Percentiles rank a stretch among this genome's conserved stretches.
phyloP scores from a whole-genome alignment of 2,113 vertebrate species.

The Eleginops maclovinus region DNA sequence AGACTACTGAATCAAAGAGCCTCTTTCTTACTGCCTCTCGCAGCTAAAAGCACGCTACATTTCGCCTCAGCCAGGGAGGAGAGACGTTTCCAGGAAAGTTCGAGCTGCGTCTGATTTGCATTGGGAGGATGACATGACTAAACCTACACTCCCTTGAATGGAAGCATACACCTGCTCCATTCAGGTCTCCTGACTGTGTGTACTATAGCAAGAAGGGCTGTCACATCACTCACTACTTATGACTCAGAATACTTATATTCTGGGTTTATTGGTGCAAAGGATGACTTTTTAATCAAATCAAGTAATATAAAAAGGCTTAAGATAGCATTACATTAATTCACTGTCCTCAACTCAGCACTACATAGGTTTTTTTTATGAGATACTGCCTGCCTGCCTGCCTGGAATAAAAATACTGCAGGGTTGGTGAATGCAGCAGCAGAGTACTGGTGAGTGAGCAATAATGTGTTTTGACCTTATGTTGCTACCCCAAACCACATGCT shows the following conservation, averaged over 20 bases:
- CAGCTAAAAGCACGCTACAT: constrained; percentile 33
- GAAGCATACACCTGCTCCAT: constrained; percentile 43
- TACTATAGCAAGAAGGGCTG: background rate
- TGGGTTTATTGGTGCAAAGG: constrained; percentile 12
- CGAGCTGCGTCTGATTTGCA: constrained; percentile 51
- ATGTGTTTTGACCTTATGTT: constrained; percentile 8
- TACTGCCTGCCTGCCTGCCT: background rate
- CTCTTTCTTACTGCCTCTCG: constrained; percentile 62
- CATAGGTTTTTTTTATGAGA: constrained; percentile 15
- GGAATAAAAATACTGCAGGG: constrained; percentile 17
- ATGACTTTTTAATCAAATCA: constrained; percentile 28
- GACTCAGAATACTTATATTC: constrained; percentile 1
- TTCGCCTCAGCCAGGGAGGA: constrained; percentile 21
- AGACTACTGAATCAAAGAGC: constrained; percentile 65
- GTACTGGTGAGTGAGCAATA: background rate
- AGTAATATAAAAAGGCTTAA: constrained; percentile 1
- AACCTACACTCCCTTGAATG: constrained; percentile 35
- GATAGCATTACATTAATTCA: constrained; percentile 9
- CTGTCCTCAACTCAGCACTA: constrained; percentile 11
- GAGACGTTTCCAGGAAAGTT: constrained; percentile 21
- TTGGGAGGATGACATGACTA: constrained; percentile 37
- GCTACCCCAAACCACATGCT: background rate
- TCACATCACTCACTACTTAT: constrained; percentile 30
- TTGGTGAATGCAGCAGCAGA: constrained; percentile 2
- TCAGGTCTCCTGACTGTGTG: constrained; percentile 23